Conservation (phyloP, 2,888 invertebrate species). For the Entomobrya proxima region DNA sequence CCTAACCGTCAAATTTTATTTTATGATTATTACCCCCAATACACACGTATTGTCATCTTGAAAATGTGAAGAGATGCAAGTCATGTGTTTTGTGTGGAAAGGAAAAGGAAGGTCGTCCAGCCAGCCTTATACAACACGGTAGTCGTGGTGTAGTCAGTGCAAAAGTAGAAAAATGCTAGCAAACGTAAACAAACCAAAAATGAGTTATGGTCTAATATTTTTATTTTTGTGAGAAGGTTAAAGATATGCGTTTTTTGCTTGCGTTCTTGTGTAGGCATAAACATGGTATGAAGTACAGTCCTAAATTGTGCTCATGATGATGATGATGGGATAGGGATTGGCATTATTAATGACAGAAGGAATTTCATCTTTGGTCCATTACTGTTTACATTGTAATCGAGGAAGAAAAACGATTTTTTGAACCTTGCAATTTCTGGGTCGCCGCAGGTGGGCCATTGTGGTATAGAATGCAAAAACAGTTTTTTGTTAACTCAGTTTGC, state of each 20-base stretch:
- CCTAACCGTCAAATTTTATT: constrained; percentile 63
- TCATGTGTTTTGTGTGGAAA: constrained; percentile 19
- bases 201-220: constrained; percentile 1
- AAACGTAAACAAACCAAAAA: constrained; percentile 39
- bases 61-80: constrained; percentile 58
- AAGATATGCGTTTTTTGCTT: background rate
- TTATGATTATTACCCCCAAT: constrained; percentile 66
- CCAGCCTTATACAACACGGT: constrained; percentile 28
- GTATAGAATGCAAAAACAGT: constrained; percentile 33
- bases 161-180: constrained; percentile 18
- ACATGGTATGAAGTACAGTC: background rate
- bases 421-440: constrained; percentile 39
- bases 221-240: constrained; percentile 30
- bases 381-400: constrained; percentile 29
- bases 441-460: constrained; percentile 45
- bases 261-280: constrained; percentile 15
- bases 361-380: constrained; percentile 13
- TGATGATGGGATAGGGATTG: constrained; percentile 24
- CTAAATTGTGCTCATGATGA: background rate
- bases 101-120: constrained; percentile 56
- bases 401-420: constrained; percentile 39
- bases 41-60: constrained; percentile 55
- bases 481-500: background rate
- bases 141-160: constrained; percentile 16
- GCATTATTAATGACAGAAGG: background rate